Evolutionary conservation across 2,113 vertebrate species (phyloP), one percentile per base, ranked within the genome.

Genomic region (Poecilia latipinna): DNA sequence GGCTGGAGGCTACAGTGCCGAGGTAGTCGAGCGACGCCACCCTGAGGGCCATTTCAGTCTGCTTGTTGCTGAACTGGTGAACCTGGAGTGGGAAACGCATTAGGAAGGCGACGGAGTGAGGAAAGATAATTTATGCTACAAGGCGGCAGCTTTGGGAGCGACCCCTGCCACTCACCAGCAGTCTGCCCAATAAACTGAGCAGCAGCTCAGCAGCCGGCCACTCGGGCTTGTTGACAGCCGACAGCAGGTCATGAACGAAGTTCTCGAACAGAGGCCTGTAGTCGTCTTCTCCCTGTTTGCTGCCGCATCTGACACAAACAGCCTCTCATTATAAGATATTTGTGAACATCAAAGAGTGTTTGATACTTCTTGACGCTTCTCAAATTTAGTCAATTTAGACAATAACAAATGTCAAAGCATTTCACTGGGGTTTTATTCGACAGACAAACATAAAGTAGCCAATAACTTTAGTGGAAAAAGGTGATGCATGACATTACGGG

Each of bases 11-110:
- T 24, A 99, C 98, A 11, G 98, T 99, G 88, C 98, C 98, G 78
- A 99, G 95, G 88, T 99, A 99, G 93, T 99, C 98, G 86, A 99
- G 96, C 0, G 98, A 99, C 5, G 98, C 98, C 78, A 99, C 98
- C 87, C 98, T 94, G 82, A 99, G 94, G 3, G 98, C 97, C 98
- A 99, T 99, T 92, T 99, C 98, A 79, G 97, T 99, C 73, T 98
- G 97, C 91, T 99, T 99, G 89, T 99, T 99, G 92, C 97, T 99
- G 89, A 99, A 99, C 42, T 99, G 98, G 88, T 99, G 98, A 88
- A 99, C 98, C 98, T 99, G 62, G 37, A 65, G 61, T 28, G 72
- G 13, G 26, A n/a, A 22, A 33, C 11, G 32, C 3, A 10, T 11
- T 28, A 32, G 15, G 39, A 6, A 69, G 66, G 51, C 5, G 65